Base-by-base conservation (phyloP, 2,113 vertebrate species). In the Aldabrachelys gigantea region DNA sequence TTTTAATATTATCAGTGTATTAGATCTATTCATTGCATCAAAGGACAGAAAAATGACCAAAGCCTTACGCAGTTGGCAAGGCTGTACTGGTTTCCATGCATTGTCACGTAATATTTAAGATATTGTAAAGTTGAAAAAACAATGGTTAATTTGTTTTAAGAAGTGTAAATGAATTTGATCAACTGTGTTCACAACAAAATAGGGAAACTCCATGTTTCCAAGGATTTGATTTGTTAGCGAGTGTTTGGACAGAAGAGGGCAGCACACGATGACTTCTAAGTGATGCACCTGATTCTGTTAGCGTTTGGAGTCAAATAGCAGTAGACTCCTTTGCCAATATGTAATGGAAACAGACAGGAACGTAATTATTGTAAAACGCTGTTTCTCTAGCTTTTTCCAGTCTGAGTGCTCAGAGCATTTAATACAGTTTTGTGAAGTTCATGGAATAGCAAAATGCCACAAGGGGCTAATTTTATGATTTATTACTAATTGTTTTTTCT, bases 21-120 rank as follows among this genome's bases (percentile, higher is more conserved):
- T 69, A 38, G 19, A 38, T 10, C 65, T 69, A 38, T 38, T 69
- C 38, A 69, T 84, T 80, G 29, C 10, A 9, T 24, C 0, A 0
- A 38, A 50, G 53, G 57, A 62, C 72, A 38, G 1, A 1, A 38
- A n/a, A n/a, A 53, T 31, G 13, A 21, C 54, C 7, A n/a, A 41
- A 38, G 16, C 0, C 0, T 4, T 19, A 16, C 31, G 13, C 8
- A 5, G 35, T 5, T 21, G 52, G 4, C 35, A 38, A 24, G n/a
- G 1, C 35, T 41, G n/a, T 41, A 24, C 17, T n/a, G 3, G 25
- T 54, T 87, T 11, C 72, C 10, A 22, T 6, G 41, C 38, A 4
- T n/a, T 57, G 31, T 31, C 29, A 14, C 16, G 9, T 57, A 16
- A 7, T 5, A 2, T n/a, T 57, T n/a, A 72, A 44, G 29, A 56